phyloP scores from a whole-genome alignment of 1,140 invertebrate genomes.

The Scaptodrosophila lebanonensis region DNA sequence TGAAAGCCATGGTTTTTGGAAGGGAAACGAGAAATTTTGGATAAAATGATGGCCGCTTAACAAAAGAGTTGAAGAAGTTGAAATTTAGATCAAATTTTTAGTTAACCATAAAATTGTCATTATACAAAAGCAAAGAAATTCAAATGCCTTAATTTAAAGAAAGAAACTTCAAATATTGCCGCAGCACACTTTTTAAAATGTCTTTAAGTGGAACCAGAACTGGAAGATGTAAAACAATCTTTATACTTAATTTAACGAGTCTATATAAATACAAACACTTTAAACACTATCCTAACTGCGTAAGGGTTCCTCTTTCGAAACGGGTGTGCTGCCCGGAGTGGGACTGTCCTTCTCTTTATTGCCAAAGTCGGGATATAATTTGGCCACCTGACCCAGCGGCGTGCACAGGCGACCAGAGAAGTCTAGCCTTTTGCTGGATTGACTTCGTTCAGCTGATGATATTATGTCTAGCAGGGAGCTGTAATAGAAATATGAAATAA shows the following conservation, averaged over 20 bases:
- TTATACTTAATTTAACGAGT: no score
- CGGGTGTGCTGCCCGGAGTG: conserved; percentile 13
- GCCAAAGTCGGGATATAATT: conserved; percentile 88
- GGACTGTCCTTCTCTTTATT: conserved; percentile 68
- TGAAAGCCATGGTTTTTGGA: conserved; percentile 34
- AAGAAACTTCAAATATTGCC: no score
- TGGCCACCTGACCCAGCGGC: conserved; percentile 82
- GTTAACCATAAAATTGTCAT: no score
- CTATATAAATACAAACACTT: neutral
- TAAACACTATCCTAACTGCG: conserved; percentile 19
- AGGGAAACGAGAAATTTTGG: conserved; percentile 12
- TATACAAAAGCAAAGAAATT: no score
- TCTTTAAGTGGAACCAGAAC: no score
- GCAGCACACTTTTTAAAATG: no score
- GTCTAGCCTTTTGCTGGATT: conserved; percentile 82
- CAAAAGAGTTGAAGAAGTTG: no score
- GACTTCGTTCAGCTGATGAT: conserved; percentile 78
- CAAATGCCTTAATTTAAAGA: no score
- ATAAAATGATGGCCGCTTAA: no score
- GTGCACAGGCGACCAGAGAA: conserved; percentile 87
- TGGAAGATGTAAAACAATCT: no score
- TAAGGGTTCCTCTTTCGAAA: conserved; percentile 46
- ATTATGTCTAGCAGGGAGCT: conserved; percentile 84
- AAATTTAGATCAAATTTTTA: no score
- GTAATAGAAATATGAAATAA: conserved; percentile 33